Evolutionary conservation across 2,888 invertebrate species (phyloP).

Genomic region (Amblyjoppa fuscipennis): DNA sequence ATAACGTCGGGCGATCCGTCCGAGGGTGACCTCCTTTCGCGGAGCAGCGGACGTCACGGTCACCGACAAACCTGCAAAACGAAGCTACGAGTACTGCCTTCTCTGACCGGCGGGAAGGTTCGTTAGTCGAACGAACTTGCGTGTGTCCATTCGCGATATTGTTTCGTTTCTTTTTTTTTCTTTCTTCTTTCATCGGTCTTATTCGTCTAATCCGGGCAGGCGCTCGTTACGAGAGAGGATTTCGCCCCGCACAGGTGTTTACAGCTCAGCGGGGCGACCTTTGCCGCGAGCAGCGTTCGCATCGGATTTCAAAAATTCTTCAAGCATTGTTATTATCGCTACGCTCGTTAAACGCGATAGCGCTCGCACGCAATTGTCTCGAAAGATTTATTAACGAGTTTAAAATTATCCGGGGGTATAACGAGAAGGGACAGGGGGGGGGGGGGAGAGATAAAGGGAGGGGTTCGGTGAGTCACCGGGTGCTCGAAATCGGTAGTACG

Average conservation of each 20-base stretch:
- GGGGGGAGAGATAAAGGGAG: conserved; percentile 28
- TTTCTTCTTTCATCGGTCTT: conserved; percentile 32
- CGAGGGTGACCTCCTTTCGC: conserved; percentile 72
- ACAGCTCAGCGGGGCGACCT: conserved; percentile 28
- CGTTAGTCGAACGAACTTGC: not conserved
- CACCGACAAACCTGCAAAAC: conserved; percentile 61
- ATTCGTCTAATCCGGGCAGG: conserved; percentile 55
- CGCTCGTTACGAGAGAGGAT: conserved; percentile 43
- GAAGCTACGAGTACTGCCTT: conserved; percentile 39
- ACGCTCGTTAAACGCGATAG: not conserved
- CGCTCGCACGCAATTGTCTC: not conserved
- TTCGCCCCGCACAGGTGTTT: conserved; percentile 24
- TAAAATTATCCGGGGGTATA: not conserved
- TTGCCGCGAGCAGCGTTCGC: conserved; percentile 12
- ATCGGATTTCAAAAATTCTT: conserved; percentile 37
- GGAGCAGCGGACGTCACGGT: conserved; percentile 62
- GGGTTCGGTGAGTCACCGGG: conserved; percentile 66
- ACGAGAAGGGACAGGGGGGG: not conserved
- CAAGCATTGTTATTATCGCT: not conserved
- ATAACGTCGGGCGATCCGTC: conserved; percentile 52
- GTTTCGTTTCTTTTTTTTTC: conserved; percentile 22
- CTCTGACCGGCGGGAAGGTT: conserved; percentile 35
- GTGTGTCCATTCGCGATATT: conserved; percentile 31
- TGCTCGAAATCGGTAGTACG: conserved; percentile 62
- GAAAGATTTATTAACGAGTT: conserved; percentile 25